Percentiles rank a stretch among this genome's conserved stretches.
Conservation (phyloP, 2,797 vertebrate species). For the Cyclopterus lumpus region DNA sequence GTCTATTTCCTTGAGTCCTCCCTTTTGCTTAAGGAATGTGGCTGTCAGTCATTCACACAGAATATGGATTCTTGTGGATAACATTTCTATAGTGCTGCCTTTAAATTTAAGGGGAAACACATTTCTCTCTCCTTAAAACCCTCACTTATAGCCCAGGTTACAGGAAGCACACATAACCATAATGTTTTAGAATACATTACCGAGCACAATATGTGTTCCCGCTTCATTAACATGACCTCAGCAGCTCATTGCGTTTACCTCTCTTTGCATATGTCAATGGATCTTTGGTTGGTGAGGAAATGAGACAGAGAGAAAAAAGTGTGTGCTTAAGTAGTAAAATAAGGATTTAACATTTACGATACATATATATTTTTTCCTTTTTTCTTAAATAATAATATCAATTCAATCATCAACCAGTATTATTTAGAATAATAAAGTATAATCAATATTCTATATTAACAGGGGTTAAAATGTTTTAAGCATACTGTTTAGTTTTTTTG, state of each 20-base stretch:
- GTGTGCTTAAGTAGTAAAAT: neutral
- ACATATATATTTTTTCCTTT: neutral
- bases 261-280: conserved; percentile 19
- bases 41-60: conserved; percentile 21
- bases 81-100: conserved; percentile 11
- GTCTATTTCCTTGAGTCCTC: neutral
- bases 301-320: neutral
- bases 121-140: neutral
- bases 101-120: conserved; percentile 1
- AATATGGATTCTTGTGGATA: conserved; percentile 13
- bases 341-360: neutral
- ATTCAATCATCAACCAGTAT: neutral
- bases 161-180: neutral
- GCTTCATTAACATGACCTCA: conserved; percentile 24
- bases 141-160: neutral
- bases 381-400: neutral
- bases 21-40: neutral
- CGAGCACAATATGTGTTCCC: conserved; percentile 1
- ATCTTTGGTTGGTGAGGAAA: neutral
- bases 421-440: neutral
- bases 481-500: neutral
- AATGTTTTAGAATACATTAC: conserved; percentile 8
- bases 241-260: conserved; percentile 31
- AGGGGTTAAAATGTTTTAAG: neutral
- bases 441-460: neutral